A percentile compares a stretch with the other conserved stretches of the same genome.
These are phyloP conservation scores for Clinocottus analis DNA, from an alignment of 2,113 vertebrate species.

Conservation along the genomic window DNA sequence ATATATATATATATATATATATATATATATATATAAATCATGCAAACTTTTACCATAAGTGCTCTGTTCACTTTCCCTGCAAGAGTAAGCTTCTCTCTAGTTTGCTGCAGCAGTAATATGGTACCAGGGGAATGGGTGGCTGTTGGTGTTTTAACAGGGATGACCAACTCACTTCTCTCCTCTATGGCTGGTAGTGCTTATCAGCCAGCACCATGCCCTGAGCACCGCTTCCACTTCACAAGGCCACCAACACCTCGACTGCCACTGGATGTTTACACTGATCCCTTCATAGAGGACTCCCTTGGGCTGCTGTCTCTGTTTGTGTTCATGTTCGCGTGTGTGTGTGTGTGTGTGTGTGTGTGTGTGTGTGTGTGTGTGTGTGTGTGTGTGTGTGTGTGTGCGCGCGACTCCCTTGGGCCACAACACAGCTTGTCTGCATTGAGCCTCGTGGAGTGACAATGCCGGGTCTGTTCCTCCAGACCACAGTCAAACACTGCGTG, in stretches of 20 bases:
- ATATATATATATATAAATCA: no score
- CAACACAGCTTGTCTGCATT: conserved; percentile 52
- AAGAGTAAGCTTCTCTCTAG: conserved; percentile 19
- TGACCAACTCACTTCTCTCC: conserved; percentile 59
- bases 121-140: conserved; percentile 24
- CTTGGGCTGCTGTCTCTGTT: conserved; percentile 46
- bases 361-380: conserved; percentile 3
- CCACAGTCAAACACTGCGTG: conserved; percentile 41
- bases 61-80: conserved; percentile 13
- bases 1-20: no score
- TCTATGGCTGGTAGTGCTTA: conserved; percentile 57
- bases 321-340: conserved; percentile 13
- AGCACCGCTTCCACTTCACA: conserved; percentile 66
- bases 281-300: conserved; percentile 66
- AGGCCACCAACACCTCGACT: conserved; percentile 65
- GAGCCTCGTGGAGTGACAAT: conserved; percentile 50
- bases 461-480: conserved; percentile 46
- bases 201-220: conserved; percentile 62
- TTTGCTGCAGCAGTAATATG: conserved; percentile 48
- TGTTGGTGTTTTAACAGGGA: conserved; percentile 51
- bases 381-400: conserved; percentile 6
- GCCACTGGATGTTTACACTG: conserved; percentile 76
- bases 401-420: conserved; percentile 39
- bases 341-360: background rate
- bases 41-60: conserved; percentile 5